Conservation (phyloP, 2,888 invertebrate genomes). For the Pseudolycoriella hygida region DNA sequence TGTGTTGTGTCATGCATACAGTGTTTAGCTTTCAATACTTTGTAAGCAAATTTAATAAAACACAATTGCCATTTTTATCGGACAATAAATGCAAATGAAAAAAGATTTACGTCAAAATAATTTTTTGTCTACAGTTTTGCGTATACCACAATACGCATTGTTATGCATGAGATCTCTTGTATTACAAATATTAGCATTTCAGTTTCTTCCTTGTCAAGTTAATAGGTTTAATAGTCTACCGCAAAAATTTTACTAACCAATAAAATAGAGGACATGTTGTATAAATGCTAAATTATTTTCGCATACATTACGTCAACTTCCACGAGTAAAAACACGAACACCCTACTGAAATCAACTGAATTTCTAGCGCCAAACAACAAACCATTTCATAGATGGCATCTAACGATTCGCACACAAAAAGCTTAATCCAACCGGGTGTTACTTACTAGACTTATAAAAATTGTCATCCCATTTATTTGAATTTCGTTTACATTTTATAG, state of each 20-base stretch:
- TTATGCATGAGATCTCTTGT: not conserved
- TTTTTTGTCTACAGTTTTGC: not conserved
- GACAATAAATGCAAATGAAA: slow-evolving; percentile 8
- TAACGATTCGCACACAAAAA: no score
- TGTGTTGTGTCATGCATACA: not conserved
- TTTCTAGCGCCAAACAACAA: no score
- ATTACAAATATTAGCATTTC: not conserved
- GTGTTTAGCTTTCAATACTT: not conserved
- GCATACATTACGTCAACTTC: not conserved
- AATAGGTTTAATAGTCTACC: not conserved
- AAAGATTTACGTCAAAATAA: slow-evolving; percentile 7
- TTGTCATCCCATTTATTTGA: no score
- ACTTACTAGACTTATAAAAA: no score
- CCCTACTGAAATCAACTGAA: no score
- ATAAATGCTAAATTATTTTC: not conserved
- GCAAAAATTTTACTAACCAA: no score
- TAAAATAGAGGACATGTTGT: not conserved
- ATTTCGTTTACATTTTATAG: no score
- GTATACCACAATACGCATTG: not conserved
- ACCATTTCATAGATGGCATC: no score
- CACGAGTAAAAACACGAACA: no score
- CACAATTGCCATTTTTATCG: slow-evolving; percentile 7
- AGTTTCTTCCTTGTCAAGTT: slow-evolving; percentile 3
- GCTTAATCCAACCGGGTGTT: no score
- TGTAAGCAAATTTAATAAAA: slow-evolving; percentile 7